Base-by-base conservation (phyloP, 2,888 invertebrate species). In the Chesias legatella region DNA sequence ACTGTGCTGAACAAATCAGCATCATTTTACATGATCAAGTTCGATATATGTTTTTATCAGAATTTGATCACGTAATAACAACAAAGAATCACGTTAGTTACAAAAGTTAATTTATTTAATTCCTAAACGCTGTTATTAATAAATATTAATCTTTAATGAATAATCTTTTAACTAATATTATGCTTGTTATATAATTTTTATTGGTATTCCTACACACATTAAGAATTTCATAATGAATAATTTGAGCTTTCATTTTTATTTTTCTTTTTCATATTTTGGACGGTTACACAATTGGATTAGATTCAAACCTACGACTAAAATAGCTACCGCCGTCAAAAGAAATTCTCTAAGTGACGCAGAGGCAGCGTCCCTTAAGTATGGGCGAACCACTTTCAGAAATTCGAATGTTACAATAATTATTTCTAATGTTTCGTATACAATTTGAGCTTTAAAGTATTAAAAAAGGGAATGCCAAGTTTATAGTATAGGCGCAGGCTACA, bases 31-130 rank as follows among this genome's bases (percentile, higher is more conserved):
- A 59, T 53, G 56, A 52, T 63, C 68, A 67, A 67, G 46, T 63
- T 68, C 63, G 49, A 22, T 25, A 46, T 48, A 46, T 41, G 35
- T 43, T 50, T 45, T 47, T 47, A 45, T 54, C 33, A 40, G 53
- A 67, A 64, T 60, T 63, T 57, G 62, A 62, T 52, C 65, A 52
- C 51, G 64, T 66, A 72, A 80, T 79, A 80, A 83, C 81, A 84
- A 79, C 68, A 74, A 74, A 51, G 41, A 53, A 73, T 68, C 67
- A 60, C 61, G 81, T 86, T 86, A 85, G 85, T 84, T 77, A 81
- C 70, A 75, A 68, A 65, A 74, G 67, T 76, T 75, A 73, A 69
- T 68, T 60, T 59, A 62, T 69, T 57, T 79, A 72, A 51, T 61
- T 44, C n/a, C 69, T 79, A 79, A 64, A 70, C 63, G 63, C 59